phyloP scores from a whole-genome alignment of 2,113 vertebrate genomes.

The Glaucidium brasilianum region DNA sequence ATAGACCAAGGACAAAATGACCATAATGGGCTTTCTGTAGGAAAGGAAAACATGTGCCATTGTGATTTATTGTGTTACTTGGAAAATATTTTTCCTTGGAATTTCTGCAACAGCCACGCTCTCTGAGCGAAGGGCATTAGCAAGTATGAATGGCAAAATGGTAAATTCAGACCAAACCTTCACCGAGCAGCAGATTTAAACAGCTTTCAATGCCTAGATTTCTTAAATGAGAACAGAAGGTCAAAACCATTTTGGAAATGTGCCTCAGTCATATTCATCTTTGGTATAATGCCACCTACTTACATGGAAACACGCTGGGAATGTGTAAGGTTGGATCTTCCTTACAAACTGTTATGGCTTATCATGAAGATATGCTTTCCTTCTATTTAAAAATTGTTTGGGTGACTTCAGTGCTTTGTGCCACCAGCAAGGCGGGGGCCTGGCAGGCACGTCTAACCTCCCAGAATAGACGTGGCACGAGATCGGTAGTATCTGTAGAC shows the following conservation, averaged over 20 bases:
- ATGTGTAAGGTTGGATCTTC: constrained; percentile 25
- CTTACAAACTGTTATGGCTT: constrained; percentile 6
- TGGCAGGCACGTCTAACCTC: not conserved
- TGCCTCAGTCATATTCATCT: not conserved
- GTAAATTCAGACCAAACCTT: not conserved
- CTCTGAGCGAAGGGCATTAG: not conserved
- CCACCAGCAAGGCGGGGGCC: not conserved
- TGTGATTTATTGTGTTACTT: constrained; percentile 44
- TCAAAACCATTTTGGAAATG: constrained; percentile 1
- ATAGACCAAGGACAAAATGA: constrained; percentile 71
- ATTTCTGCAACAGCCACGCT: not conserved
- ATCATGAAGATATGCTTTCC: not conserved
- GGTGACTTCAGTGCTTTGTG: not conserved
- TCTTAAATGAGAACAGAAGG: not conserved
- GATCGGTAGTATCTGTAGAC: not conserved
- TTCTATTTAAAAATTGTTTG: constrained; percentile 41
- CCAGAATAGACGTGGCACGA: not conserved
- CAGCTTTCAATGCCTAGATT: not conserved
- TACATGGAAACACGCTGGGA: not conserved
- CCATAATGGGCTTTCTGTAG: constrained; percentile 58
- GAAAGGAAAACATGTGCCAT: constrained; percentile 35
- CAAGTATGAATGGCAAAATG: not conserved
- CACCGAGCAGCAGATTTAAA: not conserved
- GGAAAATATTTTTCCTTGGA: constrained; percentile 42
- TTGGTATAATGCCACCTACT: constrained; percentile 36